phyloP scores from a whole-genome alignment of 2,113 vertebrate genomes.

The Phocoena phocoena region DNA sequence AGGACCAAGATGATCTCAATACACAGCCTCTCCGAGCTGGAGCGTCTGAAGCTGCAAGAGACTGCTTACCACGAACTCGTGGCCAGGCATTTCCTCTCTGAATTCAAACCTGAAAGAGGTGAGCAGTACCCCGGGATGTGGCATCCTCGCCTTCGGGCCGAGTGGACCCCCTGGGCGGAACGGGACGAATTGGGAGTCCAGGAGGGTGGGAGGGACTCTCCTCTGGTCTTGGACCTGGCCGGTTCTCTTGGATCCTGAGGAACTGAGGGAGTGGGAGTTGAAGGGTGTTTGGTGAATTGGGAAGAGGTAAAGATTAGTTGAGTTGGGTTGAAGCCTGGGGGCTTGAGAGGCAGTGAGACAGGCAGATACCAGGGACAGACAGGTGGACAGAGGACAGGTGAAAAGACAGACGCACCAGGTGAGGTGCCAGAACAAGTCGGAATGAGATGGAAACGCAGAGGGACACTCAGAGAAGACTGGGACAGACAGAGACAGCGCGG shows the following conservation, averaged over 20 bases:
- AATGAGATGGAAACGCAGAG: background rate
- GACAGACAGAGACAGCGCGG: background rate
- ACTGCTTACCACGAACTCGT: conserved; percentile 76
- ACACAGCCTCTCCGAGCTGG: conserved; percentile 74
- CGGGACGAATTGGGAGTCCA: background rate
- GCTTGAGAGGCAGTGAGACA: background rate
- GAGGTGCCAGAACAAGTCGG: background rate
- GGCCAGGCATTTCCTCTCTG: conserved; percentile 73
- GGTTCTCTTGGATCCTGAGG: background rate
- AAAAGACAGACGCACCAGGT: background rate
- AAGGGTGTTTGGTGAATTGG: conserved; percentile 30
- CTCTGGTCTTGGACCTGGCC: background rate
- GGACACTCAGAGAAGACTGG: background rate
- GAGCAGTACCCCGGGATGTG: conserved; percentile 48
- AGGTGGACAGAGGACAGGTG: conserved; percentile 20
- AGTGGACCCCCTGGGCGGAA: conserved; percentile 44
- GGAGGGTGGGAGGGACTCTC: background rate
- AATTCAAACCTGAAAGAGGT: conserved; percentile 74
- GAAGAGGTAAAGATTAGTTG: conserved; percentile 35
- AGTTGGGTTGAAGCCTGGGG: conserved; percentile 30
- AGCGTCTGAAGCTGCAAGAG: conserved; percentile 78
- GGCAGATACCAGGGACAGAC: background rate
- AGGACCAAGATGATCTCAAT: conserved; percentile 70
- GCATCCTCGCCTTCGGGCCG: conserved; percentile 46
- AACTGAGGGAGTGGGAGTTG: conserved; percentile 3